These are phyloP conservation scores for Acinonyx jubatus DNA, from an alignment of 2,113 vertebrate genomes.

Conservation along the genomic window DNA sequence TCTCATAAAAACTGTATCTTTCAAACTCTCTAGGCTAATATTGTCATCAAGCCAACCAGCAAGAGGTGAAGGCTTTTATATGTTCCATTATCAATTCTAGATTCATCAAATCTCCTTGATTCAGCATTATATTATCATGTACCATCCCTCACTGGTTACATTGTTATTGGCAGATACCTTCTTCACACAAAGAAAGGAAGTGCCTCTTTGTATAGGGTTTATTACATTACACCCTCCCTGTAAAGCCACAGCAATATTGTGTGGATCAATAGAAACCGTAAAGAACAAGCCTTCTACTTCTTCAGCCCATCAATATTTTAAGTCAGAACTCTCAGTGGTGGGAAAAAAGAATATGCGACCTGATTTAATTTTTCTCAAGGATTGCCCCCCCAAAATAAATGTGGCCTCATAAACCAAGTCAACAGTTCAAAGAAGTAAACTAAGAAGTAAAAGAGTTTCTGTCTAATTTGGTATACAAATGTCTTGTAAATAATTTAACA, in stretches of 20 bases:
- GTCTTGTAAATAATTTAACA: not conserved
- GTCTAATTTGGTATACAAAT: not conserved
- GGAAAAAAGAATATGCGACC: not conserved
- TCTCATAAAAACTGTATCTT: not conserved
- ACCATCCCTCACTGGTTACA: not conserved
- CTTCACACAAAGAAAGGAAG: not conserved
- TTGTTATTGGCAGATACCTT: slow-evolving; percentile 37
- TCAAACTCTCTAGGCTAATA: not conserved
- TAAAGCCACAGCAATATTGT: not conserved
- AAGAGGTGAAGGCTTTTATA: not conserved
- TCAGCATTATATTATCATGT: not conserved
- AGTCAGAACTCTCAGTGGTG: not conserved
- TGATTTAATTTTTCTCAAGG: not conserved
- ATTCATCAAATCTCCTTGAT: not conserved
- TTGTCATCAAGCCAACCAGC: not conserved
- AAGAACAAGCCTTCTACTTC: not conserved
- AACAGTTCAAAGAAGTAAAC: not conserved
- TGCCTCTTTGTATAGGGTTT: slow-evolving; percentile 3
- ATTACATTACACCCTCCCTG: not conserved
- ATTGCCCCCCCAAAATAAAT: not conserved
- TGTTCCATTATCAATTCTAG: not conserved
- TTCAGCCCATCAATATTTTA: slow-evolving; percentile 57
- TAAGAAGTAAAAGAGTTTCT: not conserved
- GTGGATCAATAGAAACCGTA: slow-evolving; percentile 61
- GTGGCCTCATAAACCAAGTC: not conserved